These are phyloP conservation scores for Amyelois transitella DNA, from an alignment of 1,140 invertebrate genomes.

Conservation along the genomic window DNA sequence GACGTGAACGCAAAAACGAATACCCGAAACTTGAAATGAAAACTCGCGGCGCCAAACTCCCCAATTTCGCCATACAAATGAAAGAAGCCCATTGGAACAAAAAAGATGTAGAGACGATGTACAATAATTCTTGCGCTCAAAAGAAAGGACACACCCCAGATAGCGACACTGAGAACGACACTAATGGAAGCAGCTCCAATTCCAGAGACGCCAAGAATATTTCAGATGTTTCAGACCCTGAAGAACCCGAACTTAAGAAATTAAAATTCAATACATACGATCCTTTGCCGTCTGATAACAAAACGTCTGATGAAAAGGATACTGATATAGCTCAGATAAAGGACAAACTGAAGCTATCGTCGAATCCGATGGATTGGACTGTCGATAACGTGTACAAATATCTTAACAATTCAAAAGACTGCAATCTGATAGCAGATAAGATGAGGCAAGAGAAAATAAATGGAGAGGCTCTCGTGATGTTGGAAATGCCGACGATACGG, in stretches of 20 bases:
- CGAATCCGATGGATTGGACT: conserved; percentile 83
- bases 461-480: conserved; percentile 83
- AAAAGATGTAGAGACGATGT: conserved; percentile 69
- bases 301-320: conserved; percentile 72
- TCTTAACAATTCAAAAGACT: conserved; percentile 80
- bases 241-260: conserved; percentile 70
- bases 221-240: conserved; percentile 65
- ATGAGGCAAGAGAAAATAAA: conserved; percentile 86
- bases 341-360: conserved; percentile 74
- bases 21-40: conserved; percentile 72
- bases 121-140: conserved; percentile 52
- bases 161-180: conserved; percentile 64
- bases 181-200: conserved; percentile 60
- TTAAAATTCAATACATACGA: conserved; percentile 61
- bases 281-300: conserved; percentile 56
- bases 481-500: conserved; percentile 81
- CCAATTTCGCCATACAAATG: conserved; percentile 75
- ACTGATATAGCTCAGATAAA: conserved; percentile 44
- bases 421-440: conserved; percentile 79
- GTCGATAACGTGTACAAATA: conserved; percentile 83
- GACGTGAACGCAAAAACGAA: conserved; percentile 47
- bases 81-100: conserved; percentile 71
- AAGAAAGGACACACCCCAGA: conserved; percentile 51
- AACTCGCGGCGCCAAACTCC: conserved; percentile 78
- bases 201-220: conserved; percentile 64